phyloP scores from a whole-genome alignment of 2,113 vertebrate species.

The cat (Felis catus) region DNA sequence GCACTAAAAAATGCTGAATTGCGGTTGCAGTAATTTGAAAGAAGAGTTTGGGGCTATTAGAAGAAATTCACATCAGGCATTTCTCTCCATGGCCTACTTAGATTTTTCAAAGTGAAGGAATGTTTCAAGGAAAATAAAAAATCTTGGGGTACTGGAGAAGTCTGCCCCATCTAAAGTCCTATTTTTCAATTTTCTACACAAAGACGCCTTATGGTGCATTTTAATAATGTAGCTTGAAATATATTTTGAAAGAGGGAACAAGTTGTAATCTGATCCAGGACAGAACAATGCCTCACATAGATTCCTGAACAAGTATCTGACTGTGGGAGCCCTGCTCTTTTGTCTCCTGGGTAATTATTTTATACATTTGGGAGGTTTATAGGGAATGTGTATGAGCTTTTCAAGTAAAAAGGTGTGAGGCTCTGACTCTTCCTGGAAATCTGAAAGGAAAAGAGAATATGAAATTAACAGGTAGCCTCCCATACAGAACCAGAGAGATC shows the following conservation, averaged over 20 bases:
- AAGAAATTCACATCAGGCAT: conserved; percentile 78
- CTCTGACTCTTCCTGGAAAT: conserved; percentile 65
- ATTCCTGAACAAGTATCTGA: conserved; percentile 61
- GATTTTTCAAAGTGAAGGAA: conserved; percentile 73
- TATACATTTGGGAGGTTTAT: conserved; percentile 66
- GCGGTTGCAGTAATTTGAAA: conserved; percentile 79
- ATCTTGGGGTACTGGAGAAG: conserved; percentile 56
- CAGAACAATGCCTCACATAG: conserved; percentile 54
- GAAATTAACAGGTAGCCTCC: conserved; percentile 36
- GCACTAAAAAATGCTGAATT: conserved; percentile 84
- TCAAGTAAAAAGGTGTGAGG: conserved; percentile 68
- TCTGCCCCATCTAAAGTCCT: conserved; percentile 42
- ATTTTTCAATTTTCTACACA: conserved; percentile 57
- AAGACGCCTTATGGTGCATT: conserved; percentile 65
- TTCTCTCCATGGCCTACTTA: conserved; percentile 74
- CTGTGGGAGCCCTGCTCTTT: conserved; percentile 58
- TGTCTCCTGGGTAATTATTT: conserved; percentile 79
- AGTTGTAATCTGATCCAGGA: conserved; percentile 50
- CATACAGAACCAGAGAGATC: conserved; percentile 2
- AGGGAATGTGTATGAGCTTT: conserved; percentile 60
- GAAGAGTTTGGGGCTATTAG: conserved; percentile 80
- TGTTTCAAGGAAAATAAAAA: conserved; percentile 72
- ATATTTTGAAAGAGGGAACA: conserved; percentile 56
- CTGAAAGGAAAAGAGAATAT: conserved; percentile 53
- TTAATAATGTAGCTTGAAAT: conserved; percentile 76